Evolutionary conservation across 2,113 vertebrate species (phyloP), one percentile per base, ranked within the genome.

Genomic region (Psophia crepitans): DNA sequence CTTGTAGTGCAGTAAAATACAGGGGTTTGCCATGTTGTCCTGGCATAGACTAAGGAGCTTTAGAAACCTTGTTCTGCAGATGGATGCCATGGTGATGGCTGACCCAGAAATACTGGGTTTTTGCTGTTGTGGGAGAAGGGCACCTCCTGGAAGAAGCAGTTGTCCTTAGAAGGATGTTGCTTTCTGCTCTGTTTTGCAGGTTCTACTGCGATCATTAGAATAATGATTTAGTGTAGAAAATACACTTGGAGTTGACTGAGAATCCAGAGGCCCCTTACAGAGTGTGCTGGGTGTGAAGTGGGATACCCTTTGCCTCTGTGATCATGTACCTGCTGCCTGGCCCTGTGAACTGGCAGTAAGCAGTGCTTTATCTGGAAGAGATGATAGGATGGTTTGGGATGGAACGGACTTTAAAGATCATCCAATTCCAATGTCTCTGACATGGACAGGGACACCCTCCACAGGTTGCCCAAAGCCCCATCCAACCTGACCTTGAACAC

Each of bases 1-100:
- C 83, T 90, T 97, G 76, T 77, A 85, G 53, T 57, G 68, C 41
- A 88, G 5, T 89, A 68, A 96, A 96, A 94, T 89, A 60, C 54
- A n/a, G 46, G 14, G 70, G 28, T 17, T 79, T 92, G 65, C n/a
- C 0, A 0, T 74, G 14, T 77, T 43, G 83, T 12, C 77, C 56
- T 87, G 79, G 41, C 39, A 39, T 5, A 75, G 57, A 79, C 33
- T 69, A 53, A 82, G 58, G 43, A 33, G 22, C 68, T 82, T 89
- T 92, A 87, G 73, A 76, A 91, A 57, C 41, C 28, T 81, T n/a
- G 44, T 43, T 85, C 24, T 73, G 49, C 37, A 20, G 63, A 41
- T 86, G 76, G 77, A 53, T 95, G 78, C 81, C 46, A 46, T 87
- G 89, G 87, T 89, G 74, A 87, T 82, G 74, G 32, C 37, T 37